Conservation (phyloP, 2,113 vertebrate genomes). For the Prunella himalayana region DNA sequence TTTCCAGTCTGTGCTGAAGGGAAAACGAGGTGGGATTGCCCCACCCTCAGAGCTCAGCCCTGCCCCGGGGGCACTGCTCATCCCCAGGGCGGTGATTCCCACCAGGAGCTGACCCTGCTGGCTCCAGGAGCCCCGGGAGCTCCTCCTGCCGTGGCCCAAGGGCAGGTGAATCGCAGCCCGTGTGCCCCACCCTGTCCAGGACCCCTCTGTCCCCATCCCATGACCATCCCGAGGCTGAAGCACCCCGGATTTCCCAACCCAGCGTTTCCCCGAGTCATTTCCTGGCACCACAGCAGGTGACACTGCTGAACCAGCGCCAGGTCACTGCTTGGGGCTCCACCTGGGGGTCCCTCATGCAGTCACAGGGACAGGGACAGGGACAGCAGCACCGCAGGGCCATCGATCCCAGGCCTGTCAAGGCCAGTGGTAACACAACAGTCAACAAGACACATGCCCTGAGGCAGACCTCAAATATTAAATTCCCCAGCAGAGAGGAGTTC, state of each 20-base stretch:
- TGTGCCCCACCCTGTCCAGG: not conserved
- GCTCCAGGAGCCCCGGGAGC: not conserved
- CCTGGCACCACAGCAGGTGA: not conserved
- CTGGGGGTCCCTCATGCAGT: accelerated
- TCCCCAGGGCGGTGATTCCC: not conserved
- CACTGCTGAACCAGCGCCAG: not conserved
- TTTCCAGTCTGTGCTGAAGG: not conserved
- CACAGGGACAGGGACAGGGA: not conserved
- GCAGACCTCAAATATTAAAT: slow-evolving; percentile 47
- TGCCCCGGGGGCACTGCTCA: not conserved
- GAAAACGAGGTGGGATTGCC: not conserved
- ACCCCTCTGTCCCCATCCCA: not conserved
- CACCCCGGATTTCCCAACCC: not conserved
- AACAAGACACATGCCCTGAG: slow-evolving; percentile 40
- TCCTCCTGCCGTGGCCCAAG: not conserved
- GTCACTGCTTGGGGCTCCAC: not conserved
- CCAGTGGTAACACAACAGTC: slow-evolving; percentile 16
- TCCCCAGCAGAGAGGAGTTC: not conserved
- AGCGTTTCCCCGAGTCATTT: accelerated
- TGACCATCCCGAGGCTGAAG: not conserved
- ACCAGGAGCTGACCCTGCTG: not conserved
- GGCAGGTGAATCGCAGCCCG: not conserved
- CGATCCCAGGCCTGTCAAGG: not conserved
- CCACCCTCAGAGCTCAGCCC: not conserved
- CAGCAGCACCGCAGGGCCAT: not conserved